phyloP scores from a whole-genome alignment of 2,797 vertebrate species.

The Botia almorhae region DNA sequence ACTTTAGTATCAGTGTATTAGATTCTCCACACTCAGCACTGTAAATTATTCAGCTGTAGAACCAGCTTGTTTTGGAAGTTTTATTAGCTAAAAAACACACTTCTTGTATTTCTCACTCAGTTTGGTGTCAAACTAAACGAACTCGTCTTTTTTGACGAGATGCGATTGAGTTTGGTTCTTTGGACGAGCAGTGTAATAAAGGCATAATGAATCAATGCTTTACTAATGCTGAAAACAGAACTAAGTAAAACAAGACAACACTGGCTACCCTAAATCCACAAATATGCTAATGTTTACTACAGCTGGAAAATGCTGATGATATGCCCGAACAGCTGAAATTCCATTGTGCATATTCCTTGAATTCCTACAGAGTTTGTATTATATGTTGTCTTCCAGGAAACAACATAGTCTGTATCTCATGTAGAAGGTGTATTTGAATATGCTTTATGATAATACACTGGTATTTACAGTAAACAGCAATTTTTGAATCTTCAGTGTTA shows the following conservation, averaged over 20 bases:
- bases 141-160: conserved; percentile 16
- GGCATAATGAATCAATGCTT: conserved; percentile 17
- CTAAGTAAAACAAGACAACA: conserved; percentile 15
- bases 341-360: not conserved
- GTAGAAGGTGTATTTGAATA: not conserved
- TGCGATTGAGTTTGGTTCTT: conserved; percentile 17
- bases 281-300: conserved; percentile 44
- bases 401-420: not conserved
- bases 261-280: conserved; percentile 8
- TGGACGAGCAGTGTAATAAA: not conserved
- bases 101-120: conserved; percentile 13
- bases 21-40: conserved; percentile 63
- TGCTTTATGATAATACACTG: not conserved
- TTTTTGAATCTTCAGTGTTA: not conserved
- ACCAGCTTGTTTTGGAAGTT: conserved; percentile 49
- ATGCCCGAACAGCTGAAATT: conserved; percentile 16
- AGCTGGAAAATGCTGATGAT: not conserved
- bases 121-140: conserved; percentile 25
- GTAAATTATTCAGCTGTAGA: conserved; percentile 66
- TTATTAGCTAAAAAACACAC: conserved; percentile 52
- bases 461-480: not conserved
- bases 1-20: conserved; percentile 59
- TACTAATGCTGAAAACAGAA: conserved; percentile 4
- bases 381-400: not conserved
- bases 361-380: not conserved